A percentile compares a stretch with the other conserved stretches of the same genome.
Conservation (phyloP, 2,113 vertebrate genomes). For the Otocyon megalotis region DNA sequence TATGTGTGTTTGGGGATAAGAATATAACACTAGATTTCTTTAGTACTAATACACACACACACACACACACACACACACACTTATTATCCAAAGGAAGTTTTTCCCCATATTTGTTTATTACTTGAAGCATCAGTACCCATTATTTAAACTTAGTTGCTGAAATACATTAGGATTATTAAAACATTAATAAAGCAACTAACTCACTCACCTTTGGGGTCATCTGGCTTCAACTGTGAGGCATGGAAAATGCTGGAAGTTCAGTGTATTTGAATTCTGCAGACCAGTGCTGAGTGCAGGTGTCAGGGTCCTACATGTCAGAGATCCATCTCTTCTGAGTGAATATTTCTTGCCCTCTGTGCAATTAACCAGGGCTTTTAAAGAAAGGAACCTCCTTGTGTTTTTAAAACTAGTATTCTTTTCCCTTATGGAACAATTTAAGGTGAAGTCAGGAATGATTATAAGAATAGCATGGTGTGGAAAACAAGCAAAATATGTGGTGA, state of each 20-base stretch:
- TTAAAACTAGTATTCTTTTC: background rate
- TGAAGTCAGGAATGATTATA: background rate
- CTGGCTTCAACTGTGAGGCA: background rate
- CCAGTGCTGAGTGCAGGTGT: fast-evolving
- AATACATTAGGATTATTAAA: background rate
- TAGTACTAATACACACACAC: background rate
- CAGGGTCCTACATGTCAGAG: fast-evolving
- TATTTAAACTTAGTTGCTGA: background rate
- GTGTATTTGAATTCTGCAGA: background rate
- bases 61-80: background rate
- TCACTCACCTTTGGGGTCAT: background rate
- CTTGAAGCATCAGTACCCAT: background rate
- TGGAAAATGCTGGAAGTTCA: background rate
- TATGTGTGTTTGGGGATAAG: background rate
- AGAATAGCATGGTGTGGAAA: background rate
- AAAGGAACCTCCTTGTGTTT: background rate
- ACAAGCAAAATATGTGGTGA: conserved; percentile 15
- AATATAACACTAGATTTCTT: background rate
- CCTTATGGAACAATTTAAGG: background rate
- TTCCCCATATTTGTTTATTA: background rate
- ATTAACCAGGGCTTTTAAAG: background rate
- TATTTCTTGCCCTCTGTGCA: background rate
- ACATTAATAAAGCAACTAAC: background rate
- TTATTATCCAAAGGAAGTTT: background rate
- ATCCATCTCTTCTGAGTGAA: background rate